phyloP scores from a whole-genome alignment of 2,113 vertebrate species.

The Sebastes schlegelii region DNA sequence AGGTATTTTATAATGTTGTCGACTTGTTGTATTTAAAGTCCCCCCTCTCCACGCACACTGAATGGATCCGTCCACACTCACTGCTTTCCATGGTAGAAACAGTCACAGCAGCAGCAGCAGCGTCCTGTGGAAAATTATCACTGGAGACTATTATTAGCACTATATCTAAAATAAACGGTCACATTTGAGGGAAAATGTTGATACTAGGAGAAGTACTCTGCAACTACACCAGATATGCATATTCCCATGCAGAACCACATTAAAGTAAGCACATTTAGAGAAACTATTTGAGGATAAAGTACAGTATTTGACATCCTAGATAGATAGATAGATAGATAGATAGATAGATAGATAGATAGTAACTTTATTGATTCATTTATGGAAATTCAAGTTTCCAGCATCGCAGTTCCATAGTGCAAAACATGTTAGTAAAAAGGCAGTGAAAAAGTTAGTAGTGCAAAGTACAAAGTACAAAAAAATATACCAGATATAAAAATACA shows the following conservation, averaged over 20 bases:
- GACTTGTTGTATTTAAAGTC: accelerated
- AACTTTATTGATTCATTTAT: no score
- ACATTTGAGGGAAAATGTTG: slow-evolving; percentile 38
- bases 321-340: no score
- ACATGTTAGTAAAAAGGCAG: no score
- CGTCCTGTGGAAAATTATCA: slow-evolving; percentile 77
- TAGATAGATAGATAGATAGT: no score
- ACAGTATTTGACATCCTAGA: not conserved
- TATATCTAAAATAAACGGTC: slow-evolving; percentile 71
- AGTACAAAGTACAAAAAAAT: no score
- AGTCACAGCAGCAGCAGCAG: slow-evolving; percentile 57
- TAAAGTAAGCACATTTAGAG: not conserved
- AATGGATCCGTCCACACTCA: slow-evolving; percentile 70
- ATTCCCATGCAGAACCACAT: not conserved
- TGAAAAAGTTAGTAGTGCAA: no score
- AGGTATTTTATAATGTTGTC: accelerated
- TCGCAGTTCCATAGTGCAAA: no score
- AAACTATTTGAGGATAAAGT: not conserved
- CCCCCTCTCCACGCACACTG: not conserved
- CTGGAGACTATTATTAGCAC: slow-evolving; percentile 73
- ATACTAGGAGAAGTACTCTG: not conserved
- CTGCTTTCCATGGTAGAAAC: slow-evolving; percentile 64
- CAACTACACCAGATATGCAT: not conserved
- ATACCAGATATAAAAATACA: no score
- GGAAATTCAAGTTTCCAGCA: no score